Evolutionary conservation across 2,888 invertebrate genomes (phyloP).

Genomic region (Seira musarum): DNA sequence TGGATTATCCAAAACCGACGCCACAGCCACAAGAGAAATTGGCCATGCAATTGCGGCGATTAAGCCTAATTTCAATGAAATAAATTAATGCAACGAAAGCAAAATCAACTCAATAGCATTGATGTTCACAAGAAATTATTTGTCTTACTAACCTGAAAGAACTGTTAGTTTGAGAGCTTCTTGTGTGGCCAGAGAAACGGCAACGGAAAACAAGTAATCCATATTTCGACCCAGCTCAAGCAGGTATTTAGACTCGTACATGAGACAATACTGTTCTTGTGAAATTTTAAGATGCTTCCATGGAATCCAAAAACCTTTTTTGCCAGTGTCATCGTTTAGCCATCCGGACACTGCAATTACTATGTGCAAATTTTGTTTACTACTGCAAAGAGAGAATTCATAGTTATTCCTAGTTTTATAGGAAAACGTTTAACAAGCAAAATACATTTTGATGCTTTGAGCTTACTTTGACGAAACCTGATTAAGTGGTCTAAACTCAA

Average conservation of each 20-base stretch:
- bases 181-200: constrained; percentile 77
- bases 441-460: not conserved
- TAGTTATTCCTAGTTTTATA: too few relatives aligned
- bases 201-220: constrained; percentile 77
- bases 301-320: constrained; percentile 74
- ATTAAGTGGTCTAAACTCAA: constrained; percentile 77
- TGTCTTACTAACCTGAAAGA: constrained; percentile 74
- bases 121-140: not conserved
- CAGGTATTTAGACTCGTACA: constrained; percentile 78
- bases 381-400: constrained; percentile 47
- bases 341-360: constrained; percentile 80
- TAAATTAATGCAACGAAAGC: too few relatives aligned
- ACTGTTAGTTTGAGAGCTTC: constrained; percentile 79
- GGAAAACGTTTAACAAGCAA: not conserved
- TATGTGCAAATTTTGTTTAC: constrained; percentile 75
- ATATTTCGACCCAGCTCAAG: constrained; percentile 77
- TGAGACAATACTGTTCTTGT: constrained; percentile 78
- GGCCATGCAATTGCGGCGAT: constrained; percentile 80
- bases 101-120: not conserved
- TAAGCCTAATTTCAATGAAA: constrained; percentile 73
- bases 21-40: constrained; percentile 76
- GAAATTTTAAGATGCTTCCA: constrained; percentile 77
- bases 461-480: constrained; percentile 70
- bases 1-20: constrained; percentile 78
- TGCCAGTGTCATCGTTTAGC: constrained; percentile 75